Base-by-base conservation (phyloP, 1,140 invertebrate species). In the Euglossa dilemma region DNA sequence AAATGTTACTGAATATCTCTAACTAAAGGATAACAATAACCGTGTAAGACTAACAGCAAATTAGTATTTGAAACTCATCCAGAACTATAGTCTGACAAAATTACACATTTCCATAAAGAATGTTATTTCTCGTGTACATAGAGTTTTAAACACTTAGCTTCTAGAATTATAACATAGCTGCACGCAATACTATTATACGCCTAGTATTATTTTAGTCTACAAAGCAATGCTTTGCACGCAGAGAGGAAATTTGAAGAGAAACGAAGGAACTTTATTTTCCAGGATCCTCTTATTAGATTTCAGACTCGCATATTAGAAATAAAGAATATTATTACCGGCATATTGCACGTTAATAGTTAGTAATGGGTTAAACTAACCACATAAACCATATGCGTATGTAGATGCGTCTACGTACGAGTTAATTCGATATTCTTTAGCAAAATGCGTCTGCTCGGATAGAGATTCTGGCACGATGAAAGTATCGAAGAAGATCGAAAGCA, bases 131-230 rank as follows among this genome's bases (percentile, higher is more conserved):
- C 50, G n/a, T 28, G 28, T 56, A 45, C 23, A 56, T 52, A 28
- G 16, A 36, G 6, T 70, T 36, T n/a, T 70, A n/a, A 23, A 23
- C 36, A 70, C 20, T n/a, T 71, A 36, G 12, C 25, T 36, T 52
- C 36, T 47, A 47, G 43, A 61, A 61, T 75, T 25, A 28, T 79
- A 79, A 79, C 45, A 25, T 79, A 50, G 11, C 12, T 71, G 76
- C 76, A 70, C 63, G 43, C 25, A 47, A 57, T 69, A 50, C 47
- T 52, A 18, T 52, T 6, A 67, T 67, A 14, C 75, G 47, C 47
- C 25, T 77, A 47, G 63, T 59, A 47, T 57, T 64, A 76, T 64
- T 56, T 69, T 70, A 56, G 52, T 70, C 20, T 56, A 23, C 36
- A n/a, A 70, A 69, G n/a, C 36, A 78, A 70, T 18, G 52, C 50